Conservation (phyloP, 1,140 invertebrate genomes). For the Centruroides vittatus region DNA sequence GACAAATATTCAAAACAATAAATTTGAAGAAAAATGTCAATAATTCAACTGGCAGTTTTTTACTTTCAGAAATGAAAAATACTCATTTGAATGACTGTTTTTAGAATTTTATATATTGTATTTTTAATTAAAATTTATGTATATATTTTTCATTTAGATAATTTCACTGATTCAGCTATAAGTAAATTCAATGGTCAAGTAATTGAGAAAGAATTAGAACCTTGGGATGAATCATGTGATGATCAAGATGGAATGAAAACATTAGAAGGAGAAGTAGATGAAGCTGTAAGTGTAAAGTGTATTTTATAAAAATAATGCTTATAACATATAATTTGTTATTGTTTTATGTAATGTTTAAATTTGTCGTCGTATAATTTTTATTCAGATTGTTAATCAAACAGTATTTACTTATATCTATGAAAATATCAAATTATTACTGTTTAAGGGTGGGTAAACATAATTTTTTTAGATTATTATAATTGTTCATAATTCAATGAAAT, state of each 20-base stretch:
- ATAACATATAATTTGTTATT: no score
- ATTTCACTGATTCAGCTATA: slow-evolving; percentile 60
- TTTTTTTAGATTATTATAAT: no score
- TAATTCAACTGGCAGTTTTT: slow-evolving; percentile 1
- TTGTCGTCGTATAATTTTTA: no score
- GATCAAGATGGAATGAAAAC: not conserved
- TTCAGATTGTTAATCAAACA: no score
- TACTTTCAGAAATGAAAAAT: not conserved
- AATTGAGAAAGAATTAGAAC: slow-evolving; percentile 68
- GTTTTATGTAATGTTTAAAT: no score
- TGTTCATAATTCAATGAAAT: no score
- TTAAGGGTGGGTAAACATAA: no score
- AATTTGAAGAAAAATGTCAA: not conserved
- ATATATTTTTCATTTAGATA: slow-evolving; percentile 20
- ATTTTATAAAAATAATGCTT: no score
- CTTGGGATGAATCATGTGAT: slow-evolving; percentile 50
- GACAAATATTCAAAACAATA: no score
- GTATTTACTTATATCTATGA: no score
- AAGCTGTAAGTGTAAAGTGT: not conserved
- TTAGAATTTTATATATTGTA: not conserved
- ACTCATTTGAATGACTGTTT: not conserved
- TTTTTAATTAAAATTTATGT: not conserved
- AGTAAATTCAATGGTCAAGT: slow-evolving; percentile 44
- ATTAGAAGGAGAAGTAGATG: slow-evolving; percentile 1
- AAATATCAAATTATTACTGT: no score